Evolutionary conservation across 2,797 vertebrate species (phyloP).

Genomic region (Odontamblyopus lacepedii): DNA sequence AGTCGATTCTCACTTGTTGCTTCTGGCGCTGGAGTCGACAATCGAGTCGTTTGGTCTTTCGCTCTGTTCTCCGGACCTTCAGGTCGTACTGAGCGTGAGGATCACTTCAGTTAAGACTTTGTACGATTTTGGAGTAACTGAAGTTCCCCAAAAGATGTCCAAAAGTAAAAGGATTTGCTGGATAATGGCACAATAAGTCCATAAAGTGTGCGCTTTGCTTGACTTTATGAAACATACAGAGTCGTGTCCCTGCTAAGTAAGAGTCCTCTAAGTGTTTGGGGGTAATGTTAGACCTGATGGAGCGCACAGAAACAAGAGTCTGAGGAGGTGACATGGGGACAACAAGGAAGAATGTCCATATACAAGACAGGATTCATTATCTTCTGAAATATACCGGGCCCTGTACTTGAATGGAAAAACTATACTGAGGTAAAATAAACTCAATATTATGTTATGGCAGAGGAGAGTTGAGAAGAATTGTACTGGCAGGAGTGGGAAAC

Average conservation of each 20-base stretch:
- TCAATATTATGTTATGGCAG: not conserved
- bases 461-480: too few species aligned
- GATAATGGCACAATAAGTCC: not conserved
- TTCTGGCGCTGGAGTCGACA: too few species aligned
- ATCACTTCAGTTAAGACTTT: too few species aligned
- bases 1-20: too few species aligned
- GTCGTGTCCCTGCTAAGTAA: conserved; percentile 4
- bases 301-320: conserved; percentile 32
- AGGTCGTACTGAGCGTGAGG: too few species aligned
- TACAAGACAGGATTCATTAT: not conserved
- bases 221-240: not conserved
- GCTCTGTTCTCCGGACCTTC: too few species aligned
- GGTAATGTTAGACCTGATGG: conserved; percentile 63
- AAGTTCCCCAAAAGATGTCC: not conserved
- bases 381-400: conserved; percentile 1
- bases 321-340: conserved; percentile 30
- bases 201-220: not conserved
- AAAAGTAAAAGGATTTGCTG: not conserved
- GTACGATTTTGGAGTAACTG: too few species aligned
- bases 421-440: not conserved
- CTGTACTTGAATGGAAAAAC: not conserved
- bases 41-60: too few species aligned
- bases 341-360: conserved; percentile 7
- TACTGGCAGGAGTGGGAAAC: too few species aligned
- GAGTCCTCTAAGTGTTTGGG: conserved; percentile 22